phyloP scores from a whole-genome alignment of 2,113 vertebrate genomes.

The Suncus etruscus region DNA sequence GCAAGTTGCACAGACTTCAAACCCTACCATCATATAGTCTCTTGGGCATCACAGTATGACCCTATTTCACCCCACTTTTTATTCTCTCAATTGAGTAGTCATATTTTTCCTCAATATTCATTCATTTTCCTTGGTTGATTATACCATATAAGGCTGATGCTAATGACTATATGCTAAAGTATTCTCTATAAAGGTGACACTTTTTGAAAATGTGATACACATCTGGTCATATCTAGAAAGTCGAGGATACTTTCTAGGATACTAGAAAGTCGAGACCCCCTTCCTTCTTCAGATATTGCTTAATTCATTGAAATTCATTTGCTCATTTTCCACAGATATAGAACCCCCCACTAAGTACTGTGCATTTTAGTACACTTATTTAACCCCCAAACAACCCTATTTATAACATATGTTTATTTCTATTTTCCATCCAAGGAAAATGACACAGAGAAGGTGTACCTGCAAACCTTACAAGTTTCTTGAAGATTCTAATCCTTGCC shows the following conservation, averaged over 20 bases:
- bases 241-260: background rate
- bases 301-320: background rate
- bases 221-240: background rate
- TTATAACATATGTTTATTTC: background rate
- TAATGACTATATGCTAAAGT: background rate
- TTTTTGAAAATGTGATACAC: background rate
- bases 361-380: constrained; percentile 13
- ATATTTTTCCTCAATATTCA: background rate
- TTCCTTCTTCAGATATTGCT: background rate
- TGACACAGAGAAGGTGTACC: background rate
- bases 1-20: no score
- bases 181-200: background rate
- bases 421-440: constrained; percentile 2
- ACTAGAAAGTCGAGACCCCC: background rate
- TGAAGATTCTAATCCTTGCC: background rate
- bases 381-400: background rate
- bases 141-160: background rate
- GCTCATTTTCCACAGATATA: background rate
- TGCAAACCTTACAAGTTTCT: background rate
- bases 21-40: no score
- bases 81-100: background rate
- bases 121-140: background rate
- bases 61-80: constrained; percentile 13
- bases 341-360: background rate
- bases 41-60: no score